Conservation (phyloP, 2,888 invertebrate species). For the Pasiphila rectangulata region DNA sequence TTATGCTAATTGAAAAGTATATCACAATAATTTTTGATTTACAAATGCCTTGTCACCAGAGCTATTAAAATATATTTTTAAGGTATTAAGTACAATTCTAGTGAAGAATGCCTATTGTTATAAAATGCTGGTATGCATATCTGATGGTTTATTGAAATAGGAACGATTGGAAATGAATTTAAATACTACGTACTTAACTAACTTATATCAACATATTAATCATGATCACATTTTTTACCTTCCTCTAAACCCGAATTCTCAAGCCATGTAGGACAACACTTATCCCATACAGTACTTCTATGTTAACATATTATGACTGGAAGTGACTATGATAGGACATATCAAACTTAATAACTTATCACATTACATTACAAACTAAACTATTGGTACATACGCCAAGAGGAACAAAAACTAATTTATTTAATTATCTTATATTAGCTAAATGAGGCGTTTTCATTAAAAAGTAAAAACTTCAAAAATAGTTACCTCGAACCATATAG, state of each 20-base stretch:
- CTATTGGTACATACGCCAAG: slow-evolving; percentile 53
- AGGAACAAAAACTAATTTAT: slow-evolving; percentile 64
- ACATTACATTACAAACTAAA: slow-evolving; percentile 66
- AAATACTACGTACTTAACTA: too few relatives aligned
- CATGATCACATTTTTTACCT: slow-evolving; percentile 69
- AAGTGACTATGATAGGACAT: slow-evolving; percentile 77
- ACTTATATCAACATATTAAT: slow-evolving; percentile 50
- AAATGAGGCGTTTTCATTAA: too few relatives aligned
- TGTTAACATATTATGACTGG: slow-evolving; percentile 79
- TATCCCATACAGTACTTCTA: slow-evolving; percentile 54
- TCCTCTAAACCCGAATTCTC: slow-evolving; percentile 53
- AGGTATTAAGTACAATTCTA: slow-evolving; percentile 71
- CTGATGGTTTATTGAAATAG: slow-evolving; percentile 62
- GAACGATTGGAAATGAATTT: slow-evolving; percentile 63
- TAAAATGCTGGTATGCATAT: slow-evolving; percentile 35
- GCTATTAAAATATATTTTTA: slow-evolving; percentile 46
- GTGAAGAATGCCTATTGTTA: slow-evolving; percentile 62
- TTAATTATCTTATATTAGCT: slow-evolving; percentile 44
- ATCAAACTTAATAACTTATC: slow-evolving; percentile 71
- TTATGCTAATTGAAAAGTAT: slow-evolving; percentile 57
- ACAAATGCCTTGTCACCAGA: slow-evolving; percentile 50
- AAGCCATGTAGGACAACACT: slow-evolving; percentile 38
- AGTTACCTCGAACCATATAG: too few relatives aligned
- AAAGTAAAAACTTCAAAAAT: too few relatives aligned
- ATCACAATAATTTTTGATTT: slow-evolving; percentile 70